phyloP scores from a whole-genome alignment of 2,888 invertebrate genomes.

The Neoscelio sp. region DNA sequence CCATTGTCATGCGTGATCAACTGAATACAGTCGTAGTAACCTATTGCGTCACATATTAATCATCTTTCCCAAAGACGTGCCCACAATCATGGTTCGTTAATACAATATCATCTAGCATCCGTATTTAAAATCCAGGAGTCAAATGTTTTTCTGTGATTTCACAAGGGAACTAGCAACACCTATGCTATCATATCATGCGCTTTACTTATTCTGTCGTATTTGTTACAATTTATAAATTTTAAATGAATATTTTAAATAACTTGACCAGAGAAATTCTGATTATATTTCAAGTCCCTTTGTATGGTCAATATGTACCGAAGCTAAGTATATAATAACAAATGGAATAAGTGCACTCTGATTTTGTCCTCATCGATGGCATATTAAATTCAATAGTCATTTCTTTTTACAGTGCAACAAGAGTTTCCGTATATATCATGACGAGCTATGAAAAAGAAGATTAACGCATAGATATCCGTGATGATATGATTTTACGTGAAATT shows the following conservation, averaged over 20 bases:
- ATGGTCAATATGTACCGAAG: no score
- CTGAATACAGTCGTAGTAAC: conserved; percentile 21
- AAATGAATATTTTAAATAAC: no score
- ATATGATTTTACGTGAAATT: conserved; percentile 38
- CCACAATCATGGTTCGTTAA: conserved; percentile 24
- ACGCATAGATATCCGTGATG: conserved; percentile 8
- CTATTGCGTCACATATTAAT: conserved; percentile 46
- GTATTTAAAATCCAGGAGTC: conserved; percentile 1
- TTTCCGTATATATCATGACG: background rate
- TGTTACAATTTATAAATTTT: no score
- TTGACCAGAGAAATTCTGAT: no score
- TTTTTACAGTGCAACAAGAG: background rate
- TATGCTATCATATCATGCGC: no score
- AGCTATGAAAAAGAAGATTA: conserved; percentile 13
- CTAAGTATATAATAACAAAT: no score
- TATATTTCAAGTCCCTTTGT: no score
- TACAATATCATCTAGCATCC: conserved; percentile 6
- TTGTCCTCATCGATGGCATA: no score
- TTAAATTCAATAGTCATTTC: background rate
- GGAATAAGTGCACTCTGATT: no score
- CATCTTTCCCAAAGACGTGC: conserved; percentile 9
- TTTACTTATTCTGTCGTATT: no score
- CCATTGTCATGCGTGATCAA: conserved; percentile 32
- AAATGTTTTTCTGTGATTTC: background rate
- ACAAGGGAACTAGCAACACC: background rate